Percentiles rank a stretch among this genome's conserved stretches.
Conservation (phyloP, 2,797 vertebrate genomes). For the Xenentodon cancila region DNA sequence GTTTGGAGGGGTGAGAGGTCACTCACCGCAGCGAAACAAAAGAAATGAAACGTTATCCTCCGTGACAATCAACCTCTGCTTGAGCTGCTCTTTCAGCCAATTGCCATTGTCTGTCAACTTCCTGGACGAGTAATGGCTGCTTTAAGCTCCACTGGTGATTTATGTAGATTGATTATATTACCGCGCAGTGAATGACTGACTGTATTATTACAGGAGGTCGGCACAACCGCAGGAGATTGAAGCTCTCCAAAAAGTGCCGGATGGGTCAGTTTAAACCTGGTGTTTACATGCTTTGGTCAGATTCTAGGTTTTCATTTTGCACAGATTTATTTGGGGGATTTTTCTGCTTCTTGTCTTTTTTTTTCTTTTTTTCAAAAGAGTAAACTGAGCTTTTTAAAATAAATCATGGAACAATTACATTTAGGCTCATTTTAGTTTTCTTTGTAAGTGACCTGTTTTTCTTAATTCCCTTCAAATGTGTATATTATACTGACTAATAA, state of each 20-base stretch:
- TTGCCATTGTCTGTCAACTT: constrained; percentile 76
- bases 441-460: no score
- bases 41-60: constrained; percentile 73
- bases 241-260: background rate
- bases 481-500: no score
- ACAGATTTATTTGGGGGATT: no score
- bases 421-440: no score
- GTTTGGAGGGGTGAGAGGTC: constrained; percentile 54
- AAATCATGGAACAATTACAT: no score
- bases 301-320: no score
- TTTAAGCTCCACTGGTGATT: constrained; percentile 54
- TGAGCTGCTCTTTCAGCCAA: constrained; percentile 63
- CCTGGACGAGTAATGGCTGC: constrained; percentile 44
- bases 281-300: no score
- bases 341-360: no score
- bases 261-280: background rate
- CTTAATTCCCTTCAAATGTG: no score
- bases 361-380: no score
- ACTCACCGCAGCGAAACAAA: constrained; percentile 57
- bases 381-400: no score
- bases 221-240: constrained; percentile 4
- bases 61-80: constrained; percentile 67
- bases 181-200: constrained; percentile 1
- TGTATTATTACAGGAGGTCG: constrained; percentile 10
- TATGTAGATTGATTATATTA: constrained; percentile 28